Percentiles rank a stretch among this genome's conserved stretches.
Evolutionary conservation across 2,888 invertebrate species (phyloP).

Genomic region (Microplitis manilae): DNA sequence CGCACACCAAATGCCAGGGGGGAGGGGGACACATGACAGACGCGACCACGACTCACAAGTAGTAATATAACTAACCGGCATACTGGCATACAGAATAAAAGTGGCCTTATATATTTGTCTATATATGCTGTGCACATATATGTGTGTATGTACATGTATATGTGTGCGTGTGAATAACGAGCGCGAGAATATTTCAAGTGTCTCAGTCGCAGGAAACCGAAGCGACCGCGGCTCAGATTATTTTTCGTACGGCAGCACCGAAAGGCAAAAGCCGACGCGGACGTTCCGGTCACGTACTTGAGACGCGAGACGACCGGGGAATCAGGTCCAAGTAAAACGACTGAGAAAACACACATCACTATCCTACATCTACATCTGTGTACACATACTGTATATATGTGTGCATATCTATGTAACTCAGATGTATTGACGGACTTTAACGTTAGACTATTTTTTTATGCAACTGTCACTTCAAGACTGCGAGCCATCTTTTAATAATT

Average conservation of each 20-base stretch:
- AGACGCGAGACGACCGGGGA: conserved; percentile 35
- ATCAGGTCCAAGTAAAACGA: conserved; percentile 29
- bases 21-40: conserved; percentile 15
- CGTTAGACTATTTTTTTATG: no score
- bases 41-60: background rate
- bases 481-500: no score
- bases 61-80: background rate
- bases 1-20: conserved; percentile 7
- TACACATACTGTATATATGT: background rate
- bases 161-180: conserved; percentile 1
- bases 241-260: conserved; percentile 34
- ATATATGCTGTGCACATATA: background rate
- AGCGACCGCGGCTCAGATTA: conserved; percentile 40
- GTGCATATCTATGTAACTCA: no score
- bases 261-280: conserved; percentile 34
- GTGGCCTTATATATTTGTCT: background rate
- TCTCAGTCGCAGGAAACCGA: conserved; percentile 34
- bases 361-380: background rate
- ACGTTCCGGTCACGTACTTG: conserved; percentile 44
- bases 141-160: background rate
- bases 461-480: no score
- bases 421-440: background rate
- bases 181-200: conserved; percentile 3
- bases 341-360: conserved; percentile 8
- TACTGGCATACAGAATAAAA: background rate